Percentiles rank a stretch among this genome's conserved stretches.
Conservation (phyloP, 2,113 vertebrate genomes). For the Poeciliopsis turrubarensis region DNA sequence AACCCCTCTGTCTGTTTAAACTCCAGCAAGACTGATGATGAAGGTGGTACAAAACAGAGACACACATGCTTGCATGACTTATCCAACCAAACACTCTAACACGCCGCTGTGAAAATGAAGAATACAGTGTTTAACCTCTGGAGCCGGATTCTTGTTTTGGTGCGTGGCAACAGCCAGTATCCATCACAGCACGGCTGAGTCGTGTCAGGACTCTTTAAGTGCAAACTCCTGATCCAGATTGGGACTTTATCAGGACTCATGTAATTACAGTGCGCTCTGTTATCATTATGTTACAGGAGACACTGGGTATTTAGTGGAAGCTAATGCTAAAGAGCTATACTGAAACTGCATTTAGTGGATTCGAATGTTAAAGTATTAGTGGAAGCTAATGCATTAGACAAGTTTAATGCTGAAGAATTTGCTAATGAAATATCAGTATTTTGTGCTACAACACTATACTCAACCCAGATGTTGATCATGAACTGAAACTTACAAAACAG, state of each 20-base stretch:
- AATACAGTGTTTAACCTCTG: slow-evolving; percentile 39
- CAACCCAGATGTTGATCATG: no score
- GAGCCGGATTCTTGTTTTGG: slow-evolving; percentile 36
- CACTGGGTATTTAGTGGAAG: no score
- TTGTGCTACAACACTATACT: no score
- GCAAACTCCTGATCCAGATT: slow-evolving; percentile 27
- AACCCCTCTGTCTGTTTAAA: slow-evolving; percentile 61
- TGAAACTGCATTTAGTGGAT: no score
- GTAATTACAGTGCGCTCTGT: slow-evolving; percentile 47
- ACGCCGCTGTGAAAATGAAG: slow-evolving; percentile 22
- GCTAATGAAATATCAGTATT: no score
- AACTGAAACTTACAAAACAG: no score
- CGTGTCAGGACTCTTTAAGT: slow-evolving; percentile 32
- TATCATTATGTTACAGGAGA: slow-evolving; percentile 32
- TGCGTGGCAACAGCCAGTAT: slow-evolving; percentile 45
- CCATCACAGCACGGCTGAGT: slow-evolving; percentile 33
- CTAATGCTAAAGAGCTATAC: no score
- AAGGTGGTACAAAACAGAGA: slow-evolving; percentile 38
- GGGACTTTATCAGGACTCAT: slow-evolving; percentile 47
- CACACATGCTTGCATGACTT: slow-evolving; percentile 25
- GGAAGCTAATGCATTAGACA: no score
- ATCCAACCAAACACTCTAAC: slow-evolving; percentile 41
- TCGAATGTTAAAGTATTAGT: no score
- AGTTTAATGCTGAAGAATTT: no score
- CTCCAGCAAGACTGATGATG: slow-evolving; percentile 45